phyloP scores from a whole-genome alignment of 1,140 invertebrate species.

The Lucilia sericata region DNA sequence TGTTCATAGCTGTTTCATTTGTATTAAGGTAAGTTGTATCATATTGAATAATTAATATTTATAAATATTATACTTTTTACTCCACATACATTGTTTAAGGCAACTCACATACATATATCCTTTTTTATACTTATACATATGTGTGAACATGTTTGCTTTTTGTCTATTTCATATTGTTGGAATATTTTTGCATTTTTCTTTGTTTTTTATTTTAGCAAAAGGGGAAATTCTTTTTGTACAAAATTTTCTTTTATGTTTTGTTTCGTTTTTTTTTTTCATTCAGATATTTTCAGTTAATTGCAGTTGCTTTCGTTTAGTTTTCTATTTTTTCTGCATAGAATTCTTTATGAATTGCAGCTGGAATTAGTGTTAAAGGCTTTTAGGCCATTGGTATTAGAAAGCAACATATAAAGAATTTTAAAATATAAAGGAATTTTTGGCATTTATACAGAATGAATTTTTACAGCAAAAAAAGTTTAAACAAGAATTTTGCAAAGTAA shows the following conservation, averaged over 20 bases:
- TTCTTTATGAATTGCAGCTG: neutral
- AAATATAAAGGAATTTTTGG: too few species aligned
- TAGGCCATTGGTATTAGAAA: too few species aligned
- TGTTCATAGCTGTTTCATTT: neutral
- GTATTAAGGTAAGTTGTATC: neutral
- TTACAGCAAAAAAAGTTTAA: too few species aligned
- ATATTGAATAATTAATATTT: conserved; percentile 30
- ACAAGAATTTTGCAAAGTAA: too few species aligned
- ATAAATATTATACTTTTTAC: conserved; percentile 7
- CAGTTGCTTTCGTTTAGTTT: neutral
- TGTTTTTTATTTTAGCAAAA: neutral
- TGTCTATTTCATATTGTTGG: neutral
- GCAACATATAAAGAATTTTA: too few species aligned
- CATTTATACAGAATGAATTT: too few species aligned
- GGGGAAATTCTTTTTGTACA: neutral
- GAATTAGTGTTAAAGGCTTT: neutral
- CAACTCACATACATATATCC: neutral
- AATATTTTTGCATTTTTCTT: neutral
- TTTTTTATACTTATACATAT: neutral
- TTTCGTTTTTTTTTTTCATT: too few species aligned
- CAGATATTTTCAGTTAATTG: neutral
- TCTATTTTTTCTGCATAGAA: neutral
- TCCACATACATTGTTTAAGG: neutral
- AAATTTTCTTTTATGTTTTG: conserved; percentile 5
- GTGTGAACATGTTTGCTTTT: neutral